A percentile compares a stretch with the other conserved stretches of the same genome.
phyloP scores from a whole-genome alignment of 2,113 vertebrate species.

The Sus scrofa region DNA sequence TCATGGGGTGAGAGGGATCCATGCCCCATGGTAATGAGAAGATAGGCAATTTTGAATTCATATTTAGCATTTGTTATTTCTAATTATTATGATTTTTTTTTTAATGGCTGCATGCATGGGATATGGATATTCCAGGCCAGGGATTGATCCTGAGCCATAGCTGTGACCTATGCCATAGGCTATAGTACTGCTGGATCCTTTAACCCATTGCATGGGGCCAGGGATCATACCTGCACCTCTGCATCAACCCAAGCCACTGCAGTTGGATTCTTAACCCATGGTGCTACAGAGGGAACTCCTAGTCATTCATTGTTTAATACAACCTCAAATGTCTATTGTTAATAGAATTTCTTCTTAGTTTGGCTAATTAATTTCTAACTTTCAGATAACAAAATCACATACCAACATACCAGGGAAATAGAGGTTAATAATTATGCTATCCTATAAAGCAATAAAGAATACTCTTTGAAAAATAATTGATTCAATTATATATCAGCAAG shows the following conservation, averaged over 20 bases:
- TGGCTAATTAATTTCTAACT: neutral
- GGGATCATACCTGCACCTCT: too few relatives aligned
- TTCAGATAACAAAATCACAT: neutral
- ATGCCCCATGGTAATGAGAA: too few relatives aligned
- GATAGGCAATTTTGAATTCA: neutral
- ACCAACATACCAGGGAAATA: neutral
- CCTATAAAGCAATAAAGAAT: neutral
- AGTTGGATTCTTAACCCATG: too few relatives aligned
- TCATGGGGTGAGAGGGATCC: neutral
- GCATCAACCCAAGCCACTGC: too few relatives aligned
- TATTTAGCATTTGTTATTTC: neutral
- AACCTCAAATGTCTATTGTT: neutral
- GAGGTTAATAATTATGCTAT: neutral
- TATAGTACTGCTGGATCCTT: too few relatives aligned
- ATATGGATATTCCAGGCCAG: too few relatives aligned
- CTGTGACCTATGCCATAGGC: too few relatives aligned
- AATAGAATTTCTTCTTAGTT: neutral
- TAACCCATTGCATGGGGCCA: too few relatives aligned
- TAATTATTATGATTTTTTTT: neutral
- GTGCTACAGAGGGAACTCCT: too few relatives aligned
- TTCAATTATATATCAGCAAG: neutral
- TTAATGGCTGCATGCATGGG: too few relatives aligned
- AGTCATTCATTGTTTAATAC: neutral
- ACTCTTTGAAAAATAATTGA: neutral
- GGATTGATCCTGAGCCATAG: too few relatives aligned